phyloP scores from a whole-genome alignment of 2,888 invertebrate species.

The Megastigmus dorsalis region DNA sequence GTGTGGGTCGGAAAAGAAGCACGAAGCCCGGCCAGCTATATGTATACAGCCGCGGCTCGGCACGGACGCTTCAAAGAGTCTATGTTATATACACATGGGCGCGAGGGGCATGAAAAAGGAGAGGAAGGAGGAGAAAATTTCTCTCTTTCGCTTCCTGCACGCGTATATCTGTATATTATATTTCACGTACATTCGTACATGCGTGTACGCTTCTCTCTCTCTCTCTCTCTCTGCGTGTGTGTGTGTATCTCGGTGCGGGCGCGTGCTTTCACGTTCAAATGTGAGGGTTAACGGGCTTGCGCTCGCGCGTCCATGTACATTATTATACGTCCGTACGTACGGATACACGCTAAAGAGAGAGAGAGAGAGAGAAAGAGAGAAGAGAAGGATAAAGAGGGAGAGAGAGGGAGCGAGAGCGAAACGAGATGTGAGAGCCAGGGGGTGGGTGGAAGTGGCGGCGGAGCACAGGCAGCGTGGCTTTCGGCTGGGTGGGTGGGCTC shows the following conservation, averaged over 20 bases:
- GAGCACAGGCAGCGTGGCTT: conserved; percentile 38
- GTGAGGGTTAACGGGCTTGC: conserved; percentile 50
- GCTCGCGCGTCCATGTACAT: conserved; percentile 55
- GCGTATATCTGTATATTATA: conserved; percentile 39
- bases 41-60: too few species aligned
- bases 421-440: conserved; percentile 43
- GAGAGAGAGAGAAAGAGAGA: conserved; percentile 54
- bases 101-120: conserved; percentile 14
- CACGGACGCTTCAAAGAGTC: conserved; percentile 28
- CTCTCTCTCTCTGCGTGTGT: too few species aligned
- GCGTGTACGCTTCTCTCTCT: too few species aligned
- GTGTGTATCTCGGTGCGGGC: too few species aligned
- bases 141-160: conserved; percentile 44
- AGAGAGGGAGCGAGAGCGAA: conserved; percentile 54
- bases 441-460: neutral
- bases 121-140: conserved; percentile 17
- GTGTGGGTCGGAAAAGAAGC: neutral
- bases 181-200: conserved; percentile 24
- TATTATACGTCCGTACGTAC: conserved; percentile 56
- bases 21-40: conserved; percentile 18
- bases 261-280: conserved; percentile 31
- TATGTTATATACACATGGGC: neutral
- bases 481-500: conserved; percentile 52
- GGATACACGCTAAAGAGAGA: conserved; percentile 36
- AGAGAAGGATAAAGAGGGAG: conserved; percentile 52